These are phyloP conservation scores for Oegoconia quadripuncta DNA, from an alignment of 2,888 invertebrate genomes.

Conservation along the genomic window DNA sequence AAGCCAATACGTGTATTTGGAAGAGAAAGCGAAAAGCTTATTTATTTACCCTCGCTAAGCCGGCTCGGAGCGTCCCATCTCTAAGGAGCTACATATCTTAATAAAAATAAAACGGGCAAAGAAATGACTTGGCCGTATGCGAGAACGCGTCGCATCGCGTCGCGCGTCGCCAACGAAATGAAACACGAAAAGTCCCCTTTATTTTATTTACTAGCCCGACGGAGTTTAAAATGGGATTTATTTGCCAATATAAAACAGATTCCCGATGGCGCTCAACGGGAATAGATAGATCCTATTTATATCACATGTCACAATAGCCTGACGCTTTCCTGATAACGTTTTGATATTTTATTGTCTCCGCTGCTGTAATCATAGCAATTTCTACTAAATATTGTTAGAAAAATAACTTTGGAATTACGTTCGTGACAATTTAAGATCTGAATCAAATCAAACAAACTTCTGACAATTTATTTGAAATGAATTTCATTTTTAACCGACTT, in stretches of 20 bases:
- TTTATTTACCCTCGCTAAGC: conserved; percentile 42
- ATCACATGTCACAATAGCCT: too few species aligned
- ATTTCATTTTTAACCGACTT: too few species aligned
- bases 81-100: conserved; percentile 58
- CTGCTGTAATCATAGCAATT: too few species aligned
- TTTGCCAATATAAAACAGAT: conserved; percentile 56
- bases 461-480: too few species aligned
- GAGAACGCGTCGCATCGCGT: too few species aligned
- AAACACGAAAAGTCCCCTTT: conserved; percentile 58
- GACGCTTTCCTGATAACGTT: too few species aligned
- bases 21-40: conserved; percentile 29
- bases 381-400: too few species aligned
- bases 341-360: too few species aligned
- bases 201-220: conserved; percentile 62
- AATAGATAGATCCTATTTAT: too few species aligned
- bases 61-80: conserved; percentile 37
- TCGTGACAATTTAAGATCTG: too few species aligned
- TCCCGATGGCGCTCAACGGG: conserved; percentile 35
- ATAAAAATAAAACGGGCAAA: conserved; percentile 60
- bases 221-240: conserved; percentile 67
- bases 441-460: too few species aligned
- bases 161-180: conserved; percentile 45
- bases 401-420: too few species aligned
- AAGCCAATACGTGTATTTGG: conserved; percentile 19
- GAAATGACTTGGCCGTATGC: conserved; percentile 48